Conservation (phyloP, 2,888 invertebrate species). For the Oscheius myriophilus region DNA sequence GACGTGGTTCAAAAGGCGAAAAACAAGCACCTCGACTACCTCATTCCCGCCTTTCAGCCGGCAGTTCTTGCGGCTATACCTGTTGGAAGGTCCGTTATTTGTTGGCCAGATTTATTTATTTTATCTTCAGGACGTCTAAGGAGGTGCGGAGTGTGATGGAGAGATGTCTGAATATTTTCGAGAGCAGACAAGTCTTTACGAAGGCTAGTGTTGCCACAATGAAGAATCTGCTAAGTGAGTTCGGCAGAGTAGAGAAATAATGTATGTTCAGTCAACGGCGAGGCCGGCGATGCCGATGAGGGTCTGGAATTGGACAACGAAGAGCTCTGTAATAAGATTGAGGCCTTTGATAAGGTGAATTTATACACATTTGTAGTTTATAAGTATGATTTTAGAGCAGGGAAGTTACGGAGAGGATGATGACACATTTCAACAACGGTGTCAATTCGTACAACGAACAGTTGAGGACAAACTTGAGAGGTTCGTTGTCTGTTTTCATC, state of each 20-base stretch:
- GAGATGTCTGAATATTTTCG: slow-evolving; percentile 74
- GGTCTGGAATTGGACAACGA: slow-evolving; percentile 42
- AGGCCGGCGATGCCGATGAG: slow-evolving; percentile 44
- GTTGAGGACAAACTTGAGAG: slow-evolving; percentile 24
- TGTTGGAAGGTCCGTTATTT: slow-evolving; percentile 39
- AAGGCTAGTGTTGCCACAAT: slow-evolving; percentile 83
- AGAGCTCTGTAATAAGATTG: slow-evolving; percentile 41
- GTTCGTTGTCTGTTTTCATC: background rate
- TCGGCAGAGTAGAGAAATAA: background rate
- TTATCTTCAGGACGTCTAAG: slow-evolving; percentile 42
- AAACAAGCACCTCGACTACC: slow-evolving; percentile 51
- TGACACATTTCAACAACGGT: no score
- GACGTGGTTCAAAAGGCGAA: slow-evolving; percentile 92
- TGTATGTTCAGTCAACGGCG: slow-evolving; percentile 33
- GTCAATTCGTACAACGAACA: background rate
- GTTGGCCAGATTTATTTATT: slow-evolving; percentile 6
- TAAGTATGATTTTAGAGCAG: slow-evolving; percentile 12
- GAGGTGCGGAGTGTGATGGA: slow-evolving; percentile 66
- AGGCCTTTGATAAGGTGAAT: slow-evolving; percentile 38
- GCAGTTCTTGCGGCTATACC: slow-evolving; percentile 48
- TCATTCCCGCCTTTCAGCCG: slow-evolving; percentile 53
- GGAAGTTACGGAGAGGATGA: slow-evolving; percentile 32
- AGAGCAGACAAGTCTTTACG: slow-evolving; percentile 77
- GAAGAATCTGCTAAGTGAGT: slow-evolving; percentile 56
- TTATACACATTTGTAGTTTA: background rate